Evolutionary conservation across 1,140 invertebrate genomes (phyloP).

Genomic region (Odontomachus brunneus): DNA sequence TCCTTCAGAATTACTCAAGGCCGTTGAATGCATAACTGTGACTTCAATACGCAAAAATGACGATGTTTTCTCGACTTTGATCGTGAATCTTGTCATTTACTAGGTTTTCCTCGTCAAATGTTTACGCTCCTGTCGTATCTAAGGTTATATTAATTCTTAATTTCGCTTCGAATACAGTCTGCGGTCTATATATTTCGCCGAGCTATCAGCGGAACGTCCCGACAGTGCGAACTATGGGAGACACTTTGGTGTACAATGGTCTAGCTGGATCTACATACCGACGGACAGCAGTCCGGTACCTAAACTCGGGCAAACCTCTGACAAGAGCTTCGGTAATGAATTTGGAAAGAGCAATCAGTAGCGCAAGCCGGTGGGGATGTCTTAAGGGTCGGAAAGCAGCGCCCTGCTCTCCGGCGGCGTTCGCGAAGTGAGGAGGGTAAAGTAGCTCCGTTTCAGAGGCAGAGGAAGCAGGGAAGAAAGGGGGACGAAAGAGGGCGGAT

Average conservation of each 20-base stretch:
- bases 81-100: neutral
- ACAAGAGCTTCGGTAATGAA: slow-evolving; percentile 81
- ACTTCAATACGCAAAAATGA: neutral
- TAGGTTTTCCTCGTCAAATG: too few species aligned
- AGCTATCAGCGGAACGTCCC: slow-evolving; percentile 6
- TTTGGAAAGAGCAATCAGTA: slow-evolving; percentile 85
- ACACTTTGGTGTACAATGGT: too few species aligned
- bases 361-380: slow-evolving; percentile 54
- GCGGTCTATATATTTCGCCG: neutral
- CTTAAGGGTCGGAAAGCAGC: slow-evolving; percentile 65
- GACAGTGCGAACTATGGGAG: neutral
- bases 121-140: too few species aligned
- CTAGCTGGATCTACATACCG: slow-evolving; percentile 29
- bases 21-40: neutral
- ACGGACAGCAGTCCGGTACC: slow-evolving; percentile 50
- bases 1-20: neutral
- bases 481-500: slow-evolving; percentile 85
- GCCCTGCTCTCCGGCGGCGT: slow-evolving; percentile 41
- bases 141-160: neutral
- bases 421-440: slow-evolving; percentile 41
- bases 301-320: slow-evolving; percentile 71
- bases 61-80: neutral
- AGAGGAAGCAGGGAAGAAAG: slow-evolving; percentile 75
- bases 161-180: neutral
- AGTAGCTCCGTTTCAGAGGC: slow-evolving; percentile 72